Evolutionary conservation across 1,140 invertebrate genomes (phyloP), one percentile per base, ranked within the genome.

Genomic region (Drosophila insularis): DNA sequence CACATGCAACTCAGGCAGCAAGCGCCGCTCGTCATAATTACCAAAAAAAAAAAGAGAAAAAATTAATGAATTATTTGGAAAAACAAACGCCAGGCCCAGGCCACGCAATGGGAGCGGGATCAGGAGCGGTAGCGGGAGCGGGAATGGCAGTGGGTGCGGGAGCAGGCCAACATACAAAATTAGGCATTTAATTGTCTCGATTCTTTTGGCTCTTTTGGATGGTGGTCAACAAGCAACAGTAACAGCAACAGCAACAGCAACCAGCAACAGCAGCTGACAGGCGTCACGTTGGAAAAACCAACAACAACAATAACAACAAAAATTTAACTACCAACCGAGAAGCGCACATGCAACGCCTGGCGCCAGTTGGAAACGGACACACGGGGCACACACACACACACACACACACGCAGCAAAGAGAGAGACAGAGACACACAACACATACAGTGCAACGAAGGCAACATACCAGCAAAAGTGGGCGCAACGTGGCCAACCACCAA

Each of bases 31-130:
- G 63, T 86, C 81, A 81, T 86, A 85, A 85, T 85, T 86, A 81
- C 67, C 76, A 39, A 61, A 79, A 60, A 70, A 37, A 27, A 27
- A 54, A 81, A 61, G 78, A 79, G 81, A 59, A 60, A 65, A 77
- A 55, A 87, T 91, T 91, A 91, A 91, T 91, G 90, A 91, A 91
- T 91, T 91, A 91, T 91, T 91, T 90, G 90, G 90, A 91, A 91
- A 91, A 85, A 89, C 74, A 89, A 85, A 87, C 72, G 79, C 75
- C 80, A 81, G 60, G 27, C 4, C 31, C 62, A 31, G 58, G 60
- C 60, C 68, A 23, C 62, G 64, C 27, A 50, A 62, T 21, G 53
- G 40, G 40, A 53, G 40, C 37, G 67, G 66, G n/a, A 50, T 54
- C 8, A n/a, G 63, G 37, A 32, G 21, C 69, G 63, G 70, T 31